Conservation (phyloP, 2,888 invertebrate species). For the Ellobium chinense region DNA sequence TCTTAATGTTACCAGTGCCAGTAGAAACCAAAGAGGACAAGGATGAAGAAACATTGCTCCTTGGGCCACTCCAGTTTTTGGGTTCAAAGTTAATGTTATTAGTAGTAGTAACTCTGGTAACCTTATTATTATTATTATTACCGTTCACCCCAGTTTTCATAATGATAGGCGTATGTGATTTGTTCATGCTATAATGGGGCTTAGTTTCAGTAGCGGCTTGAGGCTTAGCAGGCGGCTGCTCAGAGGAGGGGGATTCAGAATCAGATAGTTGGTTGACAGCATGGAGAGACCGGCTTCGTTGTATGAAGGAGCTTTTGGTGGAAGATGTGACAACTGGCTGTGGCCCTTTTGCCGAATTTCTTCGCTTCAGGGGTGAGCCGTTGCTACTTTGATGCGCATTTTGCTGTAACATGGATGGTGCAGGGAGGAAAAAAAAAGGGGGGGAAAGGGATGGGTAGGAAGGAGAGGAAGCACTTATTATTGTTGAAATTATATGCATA, state of each 20-base stretch:
- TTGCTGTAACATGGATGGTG: conserved; percentile 48
- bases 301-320: conserved; percentile 21
- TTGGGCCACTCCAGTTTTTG: neutral
- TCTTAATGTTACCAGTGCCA: neutral
- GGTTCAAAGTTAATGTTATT: neutral
- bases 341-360: conserved; percentile 46
- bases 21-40: no score
- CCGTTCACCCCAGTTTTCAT: neutral
- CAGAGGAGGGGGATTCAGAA: neutral
- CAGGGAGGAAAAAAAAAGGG: neutral
- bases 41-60: neutral
- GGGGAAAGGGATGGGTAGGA: neutral
- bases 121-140: neutral
- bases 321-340: conserved; percentile 1
- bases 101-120: neutral
- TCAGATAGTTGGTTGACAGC: conserved; percentile 40
- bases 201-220: neutral
- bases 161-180: conserved; percentile 12
- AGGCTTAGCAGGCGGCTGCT: neutral
- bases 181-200: neutral
- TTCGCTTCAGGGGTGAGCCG: conserved; percentile 45
- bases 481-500: no score
- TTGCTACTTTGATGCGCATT: conserved; percentile 46
- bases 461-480: conserved; percentile 18
- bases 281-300: conserved; percentile 50